Percentiles rank a stretch among this genome's conserved stretches.
Evolutionary conservation across 2,113 vertebrate species (phyloP).

Genomic region (Grammomys dolichurus): DNA sequence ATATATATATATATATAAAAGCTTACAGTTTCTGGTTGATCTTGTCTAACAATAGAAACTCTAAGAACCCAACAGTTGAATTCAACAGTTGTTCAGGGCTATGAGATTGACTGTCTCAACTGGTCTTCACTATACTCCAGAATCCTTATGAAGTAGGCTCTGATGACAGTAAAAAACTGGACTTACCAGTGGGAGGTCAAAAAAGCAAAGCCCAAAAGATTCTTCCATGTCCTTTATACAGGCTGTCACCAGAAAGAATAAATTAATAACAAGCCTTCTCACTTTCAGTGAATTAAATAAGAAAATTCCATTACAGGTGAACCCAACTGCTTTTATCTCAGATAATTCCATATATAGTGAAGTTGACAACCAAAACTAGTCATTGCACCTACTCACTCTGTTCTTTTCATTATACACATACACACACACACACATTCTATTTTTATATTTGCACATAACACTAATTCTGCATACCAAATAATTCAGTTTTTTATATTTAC

Average conservation of each 20-base stretch:
- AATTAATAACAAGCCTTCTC: neutral
- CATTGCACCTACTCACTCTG: neutral
- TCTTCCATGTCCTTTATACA: neutral
- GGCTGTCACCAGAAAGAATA: neutral
- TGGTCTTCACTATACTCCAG: neutral
- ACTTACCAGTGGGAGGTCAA: no score
- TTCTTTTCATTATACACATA: neutral
- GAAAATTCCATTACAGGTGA: neutral
- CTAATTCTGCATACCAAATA: neutral
- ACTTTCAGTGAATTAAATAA: neutral
- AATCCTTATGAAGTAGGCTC: neutral
- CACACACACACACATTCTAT: no score
- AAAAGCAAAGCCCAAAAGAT: neutral
- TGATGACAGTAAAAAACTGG: neutral
- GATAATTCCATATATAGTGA: neutral
- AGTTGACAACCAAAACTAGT: neutral
- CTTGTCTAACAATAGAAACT: neutral
- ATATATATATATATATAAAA: neutral
- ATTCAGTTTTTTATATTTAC: neutral
- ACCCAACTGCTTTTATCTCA: neutral
- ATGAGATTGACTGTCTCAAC: rapidly evolving
- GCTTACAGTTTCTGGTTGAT: neutral
- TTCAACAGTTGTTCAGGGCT: neutral
- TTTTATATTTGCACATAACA: neutral
- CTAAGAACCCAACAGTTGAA: neutral